Percentiles rank a stretch among this genome's conserved stretches.
These are phyloP conservation scores for Cirrhinus mrigala DNA, from an alignment of 2,797 vertebrate species.

Conservation along the genomic window DNA sequence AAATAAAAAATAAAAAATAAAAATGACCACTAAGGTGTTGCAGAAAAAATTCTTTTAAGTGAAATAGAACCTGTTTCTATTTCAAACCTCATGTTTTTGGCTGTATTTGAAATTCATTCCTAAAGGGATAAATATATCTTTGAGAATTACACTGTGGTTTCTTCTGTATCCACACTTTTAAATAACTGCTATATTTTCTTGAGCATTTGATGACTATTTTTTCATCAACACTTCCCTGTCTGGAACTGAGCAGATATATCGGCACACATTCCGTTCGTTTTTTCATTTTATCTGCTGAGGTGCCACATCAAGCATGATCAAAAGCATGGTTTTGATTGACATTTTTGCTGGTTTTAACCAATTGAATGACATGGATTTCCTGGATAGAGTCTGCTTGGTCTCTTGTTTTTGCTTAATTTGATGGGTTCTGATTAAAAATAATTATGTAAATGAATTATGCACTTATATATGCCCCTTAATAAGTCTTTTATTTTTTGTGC, in stretches of 20 bases:
- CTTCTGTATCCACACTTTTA: neutral
- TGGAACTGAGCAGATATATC: neutral
- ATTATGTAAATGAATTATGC: slow-evolving; percentile 25
- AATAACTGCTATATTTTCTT: neutral
- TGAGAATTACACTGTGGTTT: neutral
- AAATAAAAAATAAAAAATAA: too few relatives aligned
- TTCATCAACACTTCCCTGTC: neutral
- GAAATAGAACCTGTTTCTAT: neutral
- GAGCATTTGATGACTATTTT: neutral
- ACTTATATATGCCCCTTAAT: slow-evolving; percentile 20
- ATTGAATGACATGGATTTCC: neutral
- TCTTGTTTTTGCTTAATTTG: too few relatives aligned
- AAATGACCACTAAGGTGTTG: too few relatives aligned
- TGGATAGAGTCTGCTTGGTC: neutral
- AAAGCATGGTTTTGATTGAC: slow-evolving; percentile 9
- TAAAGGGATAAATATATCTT: too few relatives aligned
- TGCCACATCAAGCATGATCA: slow-evolving; percentile 7
- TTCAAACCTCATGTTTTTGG: too few relatives aligned
- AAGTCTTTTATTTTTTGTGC: neutral
- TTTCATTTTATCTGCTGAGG: neutral
- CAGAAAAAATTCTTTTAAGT: too few relatives aligned
- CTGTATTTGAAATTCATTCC: too few relatives aligned
- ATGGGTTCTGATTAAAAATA: slow-evolving; percentile 23
- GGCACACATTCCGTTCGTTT: neutral
- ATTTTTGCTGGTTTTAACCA: neutral